Base-by-base conservation (phyloP, 2,113 vertebrate genomes). In the Chaenogobius annularis region DNA sequence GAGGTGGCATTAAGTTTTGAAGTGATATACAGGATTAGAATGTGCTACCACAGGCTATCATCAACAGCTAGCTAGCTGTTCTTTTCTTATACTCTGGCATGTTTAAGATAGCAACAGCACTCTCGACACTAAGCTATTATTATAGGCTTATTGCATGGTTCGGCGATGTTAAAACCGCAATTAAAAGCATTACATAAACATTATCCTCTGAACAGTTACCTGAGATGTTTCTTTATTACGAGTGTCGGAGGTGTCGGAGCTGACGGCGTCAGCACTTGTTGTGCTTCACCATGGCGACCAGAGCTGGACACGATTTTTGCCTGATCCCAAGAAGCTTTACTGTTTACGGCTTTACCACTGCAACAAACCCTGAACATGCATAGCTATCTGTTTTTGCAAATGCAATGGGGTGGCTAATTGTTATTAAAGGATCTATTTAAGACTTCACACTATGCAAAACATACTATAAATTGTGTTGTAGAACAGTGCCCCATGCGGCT, bases 401-500 rank as follows among this genome's bases (percentile, higher is more conserved):
- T 54, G 10, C 1, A 50, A 50, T 50, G 48, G 6, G 6, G 2
- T 54, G 8, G 50, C 8, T 54, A n/a, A 54, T 8, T 20, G 19
- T 54, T 10, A 54, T 3, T 7, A 54, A 54, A 54, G 0, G 2
- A 54, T n/a, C 50, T 3, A 52, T 54, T 54, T 54, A 54, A 26
- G 22, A 58, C 22, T 40, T 40, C 37, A 40, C 37, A 40, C 6
- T 40, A 40, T 40, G 37, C 37, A 40, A 31, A 40, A 40, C 37
- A 40, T 40, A 5, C 8, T 40, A 6, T 40, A 40, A 7, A 9
- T 40, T 3, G 37, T 63, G 31, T 40, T 40, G 8, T 63, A 5
- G 52, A 62, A 73, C 61, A 61, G 71, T 66, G 65, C 73, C 74
- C 61, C 43, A 64, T 3, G 72, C 7, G 77, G 77, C 66, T 7